phyloP scores from a whole-genome alignment of 2,888 invertebrate species.

The Pegoplata infirma region DNA sequence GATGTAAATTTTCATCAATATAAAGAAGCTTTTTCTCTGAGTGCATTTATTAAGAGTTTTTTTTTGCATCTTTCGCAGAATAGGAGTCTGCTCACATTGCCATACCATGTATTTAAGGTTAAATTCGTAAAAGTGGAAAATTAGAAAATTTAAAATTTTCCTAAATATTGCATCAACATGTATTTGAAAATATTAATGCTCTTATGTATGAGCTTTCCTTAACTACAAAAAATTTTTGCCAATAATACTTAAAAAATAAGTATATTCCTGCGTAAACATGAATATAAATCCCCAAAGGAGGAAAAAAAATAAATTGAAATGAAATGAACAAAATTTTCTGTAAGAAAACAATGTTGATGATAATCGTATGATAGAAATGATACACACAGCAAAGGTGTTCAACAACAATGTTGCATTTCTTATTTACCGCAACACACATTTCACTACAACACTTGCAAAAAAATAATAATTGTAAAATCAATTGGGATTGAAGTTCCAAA shows the following conservation, averaged over 20 bases:
- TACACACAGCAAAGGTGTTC: slow-evolving; percentile 22
- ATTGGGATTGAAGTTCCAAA: too few species aligned
- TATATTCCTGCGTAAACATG: slow-evolving; percentile 10
- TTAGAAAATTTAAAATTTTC: slow-evolving; percentile 13
- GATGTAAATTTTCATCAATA: too few species aligned
- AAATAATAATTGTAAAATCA: too few species aligned
- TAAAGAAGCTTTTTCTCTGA: too few species aligned
- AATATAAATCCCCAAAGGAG: slow-evolving; percentile 23
- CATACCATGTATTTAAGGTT: too few species aligned
- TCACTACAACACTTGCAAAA: too few species aligned
- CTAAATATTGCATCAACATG: slow-evolving; percentile 45
- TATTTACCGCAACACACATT: slow-evolving; percentile 28
- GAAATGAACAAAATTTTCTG: slow-evolving; percentile 8
- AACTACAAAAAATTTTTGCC: slow-evolving; percentile 16
- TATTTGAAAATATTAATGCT: slow-evolving; percentile 23
- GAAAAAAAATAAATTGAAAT: not conserved
- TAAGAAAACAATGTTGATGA: slow-evolving; percentile 22
- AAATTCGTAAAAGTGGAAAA: too few species aligned
- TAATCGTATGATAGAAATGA: slow-evolving; percentile 50
- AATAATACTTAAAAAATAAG: too few species aligned
- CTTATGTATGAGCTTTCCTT: slow-evolving; percentile 27
- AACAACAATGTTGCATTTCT: slow-evolving; percentile 12
- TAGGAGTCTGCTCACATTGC: too few species aligned
- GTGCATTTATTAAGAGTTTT: too few species aligned
- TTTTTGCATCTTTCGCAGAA: too few species aligned